A percentile compares a stretch with the other conserved stretches of the same genome.
Evolutionary conservation across 2,797 vertebrate genomes (phyloP).

Genomic region (Hippopotamyrus pictus): DNA sequence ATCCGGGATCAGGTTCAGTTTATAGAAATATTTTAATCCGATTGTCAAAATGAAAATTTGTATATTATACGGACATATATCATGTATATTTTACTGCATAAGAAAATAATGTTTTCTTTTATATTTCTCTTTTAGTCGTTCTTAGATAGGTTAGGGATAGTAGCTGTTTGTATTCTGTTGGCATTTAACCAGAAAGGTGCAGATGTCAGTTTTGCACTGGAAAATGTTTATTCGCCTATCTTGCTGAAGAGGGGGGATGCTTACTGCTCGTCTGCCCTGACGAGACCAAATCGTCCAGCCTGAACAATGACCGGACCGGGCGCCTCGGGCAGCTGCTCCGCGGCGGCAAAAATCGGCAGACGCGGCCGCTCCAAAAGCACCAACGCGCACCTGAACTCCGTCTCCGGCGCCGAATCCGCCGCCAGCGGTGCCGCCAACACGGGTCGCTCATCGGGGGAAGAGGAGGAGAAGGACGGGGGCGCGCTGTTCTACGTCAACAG

Average conservation of each 20-base stretch:
- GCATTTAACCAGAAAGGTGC: background rate
- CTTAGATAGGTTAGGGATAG: background rate
- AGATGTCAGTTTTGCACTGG: background rate
- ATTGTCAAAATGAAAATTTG: background rate
- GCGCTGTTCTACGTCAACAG: slow-evolving; percentile 86
- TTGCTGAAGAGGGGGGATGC: slow-evolving; percentile 23
- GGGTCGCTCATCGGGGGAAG: slow-evolving; percentile 65
- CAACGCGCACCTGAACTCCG: slow-evolving; percentile 50
- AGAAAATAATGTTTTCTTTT: background rate
- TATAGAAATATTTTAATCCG: background rate
- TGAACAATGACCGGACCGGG: slow-evolving; percentile 70
- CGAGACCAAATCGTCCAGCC: slow-evolving; percentile 19
- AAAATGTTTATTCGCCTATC: background rate
- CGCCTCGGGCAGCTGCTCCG: slow-evolving; percentile 54
- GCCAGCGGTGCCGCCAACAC: slow-evolving; percentile 51
- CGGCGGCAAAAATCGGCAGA: slow-evolving; percentile 64
- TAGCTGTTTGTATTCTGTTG: background rate
- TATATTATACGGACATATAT: background rate
- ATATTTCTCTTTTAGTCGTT: background rate
- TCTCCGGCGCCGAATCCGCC: slow-evolving; percentile 53
- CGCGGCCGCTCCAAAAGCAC: slow-evolving; percentile 80
- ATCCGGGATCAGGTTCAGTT: background rate
- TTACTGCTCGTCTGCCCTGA: slow-evolving; percentile 14
- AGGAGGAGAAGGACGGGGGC: slow-evolving; percentile 87
- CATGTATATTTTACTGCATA: background rate